Base-by-base conservation (phyloP, 2,797 vertebrate species). In the Diceros bicornis region DNA sequence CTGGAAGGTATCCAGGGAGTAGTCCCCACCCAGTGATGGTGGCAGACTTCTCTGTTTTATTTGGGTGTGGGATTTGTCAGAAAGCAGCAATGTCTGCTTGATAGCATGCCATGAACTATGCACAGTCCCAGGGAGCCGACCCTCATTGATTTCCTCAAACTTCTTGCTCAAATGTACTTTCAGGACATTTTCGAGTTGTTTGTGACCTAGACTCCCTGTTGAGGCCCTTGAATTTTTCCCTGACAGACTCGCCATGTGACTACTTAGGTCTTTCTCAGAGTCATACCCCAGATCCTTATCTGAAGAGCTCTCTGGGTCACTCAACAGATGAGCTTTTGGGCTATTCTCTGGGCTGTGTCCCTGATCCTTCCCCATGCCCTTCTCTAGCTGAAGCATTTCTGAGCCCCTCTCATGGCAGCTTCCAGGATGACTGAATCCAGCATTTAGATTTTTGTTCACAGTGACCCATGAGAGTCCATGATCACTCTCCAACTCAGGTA, bases 401-500 rank as follows among this genome's bases (percentile, higher is more conserved):
- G 25, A 94, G 17, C 4, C 11, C 3, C 16, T 69, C 9, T 71
- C 14, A 4, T 11, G 14, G 20, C 71, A 11, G 2, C 6, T 83
- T 55, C 20, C 20, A 11, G 47, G 8, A 18, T 10, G 9, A 0
- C 6, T 72, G 11, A 16, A 12, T 20, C 11, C 32, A 12, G 11
- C 37, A 2, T 6, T 64, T 7, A 34, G 1, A 32, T 84, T 34
- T 55, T 13, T 83, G 61, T 18, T 71, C 0, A 12, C 4, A 62
- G 34, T 17, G 29, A 27, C 32, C 29, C 47, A 6, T 13, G 86
- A 50, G 25, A n/a, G 29, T 2, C 23, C 57, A 0, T 0, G 0
- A 1, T 1, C 47, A 10, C 0, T 25, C 17, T 34, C 6, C 3
- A 29, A 29, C 7, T 32, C 29, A 23, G 50, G 6, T 2, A 1